phyloP scores from a whole-genome alignment of 2,888 invertebrate species.

The Melolontha melolontha region DNA sequence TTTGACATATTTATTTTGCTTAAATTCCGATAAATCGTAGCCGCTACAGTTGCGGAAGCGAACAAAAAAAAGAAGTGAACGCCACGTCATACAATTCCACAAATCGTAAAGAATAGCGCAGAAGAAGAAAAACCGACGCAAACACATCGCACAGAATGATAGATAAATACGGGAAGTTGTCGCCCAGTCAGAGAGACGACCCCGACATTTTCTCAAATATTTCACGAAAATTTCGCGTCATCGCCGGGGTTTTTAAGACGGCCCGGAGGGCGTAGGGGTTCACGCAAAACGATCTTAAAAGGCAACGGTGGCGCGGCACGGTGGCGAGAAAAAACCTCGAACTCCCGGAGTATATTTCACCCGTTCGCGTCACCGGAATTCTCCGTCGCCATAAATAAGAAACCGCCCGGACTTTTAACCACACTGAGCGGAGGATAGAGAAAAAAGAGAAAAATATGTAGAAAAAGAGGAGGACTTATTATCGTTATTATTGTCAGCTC shows the following conservation, averaged over 20 bases:
- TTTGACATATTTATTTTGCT: slow-evolving; percentile 16
- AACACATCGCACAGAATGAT: slow-evolving; percentile 14
- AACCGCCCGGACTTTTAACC: slow-evolving; percentile 15
- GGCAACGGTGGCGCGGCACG: neutral
- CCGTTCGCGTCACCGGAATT: slow-evolving; percentile 27
- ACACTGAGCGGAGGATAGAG: neutral
- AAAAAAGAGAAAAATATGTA: slow-evolving; percentile 9
- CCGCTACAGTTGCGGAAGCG: neutral
- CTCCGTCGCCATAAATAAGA: slow-evolving; percentile 28
- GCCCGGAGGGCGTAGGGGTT: no score
- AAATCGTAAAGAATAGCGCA: no score
- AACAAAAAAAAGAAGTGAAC: neutral
- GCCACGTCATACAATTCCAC: neutral
- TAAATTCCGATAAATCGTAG: slow-evolving; percentile 18
- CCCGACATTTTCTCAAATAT: slow-evolving; percentile 22
- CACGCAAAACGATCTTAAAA: slow-evolving; percentile 24
- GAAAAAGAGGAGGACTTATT: slow-evolving; percentile 27
- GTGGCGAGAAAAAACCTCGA: slow-evolving; percentile 2
- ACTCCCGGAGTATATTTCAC: slow-evolving; percentile 25
- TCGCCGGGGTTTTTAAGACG: slow-evolving; percentile 9
- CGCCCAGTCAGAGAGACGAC: slow-evolving; percentile 11
- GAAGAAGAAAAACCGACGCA: slow-evolving; percentile 1
- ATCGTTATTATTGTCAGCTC: slow-evolving; percentile 28
- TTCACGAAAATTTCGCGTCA: slow-evolving; percentile 27
- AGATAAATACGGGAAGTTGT: slow-evolving; percentile 28